Evolutionary conservation across 2,888 invertebrate genomes (phyloP), one percentile per base, ranked within the genome.

Genomic region (Salpingus planirostris): DNA sequence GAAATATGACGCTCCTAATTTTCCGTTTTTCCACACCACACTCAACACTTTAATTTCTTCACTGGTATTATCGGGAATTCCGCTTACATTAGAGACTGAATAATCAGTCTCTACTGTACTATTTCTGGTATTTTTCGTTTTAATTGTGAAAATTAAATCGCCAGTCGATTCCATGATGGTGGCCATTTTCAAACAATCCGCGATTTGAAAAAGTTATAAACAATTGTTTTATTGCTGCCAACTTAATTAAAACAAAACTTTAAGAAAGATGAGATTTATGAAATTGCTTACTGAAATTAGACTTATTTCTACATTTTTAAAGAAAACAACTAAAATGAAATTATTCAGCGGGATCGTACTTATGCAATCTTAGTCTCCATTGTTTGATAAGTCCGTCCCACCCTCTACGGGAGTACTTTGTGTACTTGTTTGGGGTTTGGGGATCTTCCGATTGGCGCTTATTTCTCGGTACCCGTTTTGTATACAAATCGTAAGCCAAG

Each of bases 331-430:
- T 28, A 11, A n/a, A n/a, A n/a, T n/a, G 11, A 31, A 12, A 25
- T 11, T 26, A 15, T 10, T 43, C 38, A n/a, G 33, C 36, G 11
- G 75, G 73, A 61, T 89, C 89, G 71, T 79, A 91, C 38, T 73
- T 69, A 58, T 95, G 93, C 25, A 95, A 67, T 46, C 80, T 74
- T 51, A 81, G 77, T 29, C 91, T 76, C 95, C 95, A 95, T 36
- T 85, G 73, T 59, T 78, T 82, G 1, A 95, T 77, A 44, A 92
- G 73, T 14, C 81, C 80, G 61, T 97, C 96, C 84, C 92, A 97
- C 7, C 87, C 91, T 44, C 96, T 73, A 23, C 96, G 75, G 49
- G 92, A 92, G 63, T 87, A 91, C 64, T 91, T 90, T 13, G 74
- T 59, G 55, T 75, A 74, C 64, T 91, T 93, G 49, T 90, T 85